A percentile compares a stretch with the other conserved stretches of the same genome.
Conservation (phyloP, 2,888 invertebrate genomes). For the Noctua pronuba region DNA sequence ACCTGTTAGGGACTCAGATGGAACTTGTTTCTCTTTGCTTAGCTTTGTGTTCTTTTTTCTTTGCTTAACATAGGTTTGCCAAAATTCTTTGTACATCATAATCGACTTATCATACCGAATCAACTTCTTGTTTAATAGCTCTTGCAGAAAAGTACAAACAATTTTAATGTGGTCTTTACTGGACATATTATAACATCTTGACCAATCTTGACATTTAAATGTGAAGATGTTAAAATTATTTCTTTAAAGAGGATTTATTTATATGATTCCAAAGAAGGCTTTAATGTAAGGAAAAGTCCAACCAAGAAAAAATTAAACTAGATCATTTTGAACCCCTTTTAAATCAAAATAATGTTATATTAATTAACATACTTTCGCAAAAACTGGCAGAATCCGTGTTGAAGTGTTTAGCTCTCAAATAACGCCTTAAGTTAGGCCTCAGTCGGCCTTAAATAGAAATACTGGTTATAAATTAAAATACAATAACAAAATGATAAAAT, state of each 20-base stretch:
- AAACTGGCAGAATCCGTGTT: not conserved
- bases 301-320: not conserved
- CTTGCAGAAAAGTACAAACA: not conserved
- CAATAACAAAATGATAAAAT: not conserved
- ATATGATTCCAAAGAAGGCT: not conserved
- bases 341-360: slow-evolving; percentile 1
- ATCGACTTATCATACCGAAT: not conserved
- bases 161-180: slow-evolving; percentile 1
- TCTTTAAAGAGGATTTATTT: not conserved
- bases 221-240: not conserved
- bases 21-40: too few relatives aligned
- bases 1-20: not conserved
- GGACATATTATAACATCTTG: not conserved
- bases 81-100: slow-evolving; percentile 4
- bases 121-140: not conserved
- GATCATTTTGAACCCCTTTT: not conserved
- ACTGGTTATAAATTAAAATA: slow-evolving; percentile 1
- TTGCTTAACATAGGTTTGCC: not conserved
- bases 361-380: not conserved
- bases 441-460: not conserved
- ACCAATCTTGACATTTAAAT: slow-evolving; percentile 20
- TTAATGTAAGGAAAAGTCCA: not conserved
- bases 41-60: not conserved
- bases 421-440: not conserved
- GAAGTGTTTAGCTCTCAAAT: slow-evolving; percentile 1